Base-by-base conservation (phyloP, 1,140 invertebrate genomes). In the Cydia fagiglandana region DNA sequence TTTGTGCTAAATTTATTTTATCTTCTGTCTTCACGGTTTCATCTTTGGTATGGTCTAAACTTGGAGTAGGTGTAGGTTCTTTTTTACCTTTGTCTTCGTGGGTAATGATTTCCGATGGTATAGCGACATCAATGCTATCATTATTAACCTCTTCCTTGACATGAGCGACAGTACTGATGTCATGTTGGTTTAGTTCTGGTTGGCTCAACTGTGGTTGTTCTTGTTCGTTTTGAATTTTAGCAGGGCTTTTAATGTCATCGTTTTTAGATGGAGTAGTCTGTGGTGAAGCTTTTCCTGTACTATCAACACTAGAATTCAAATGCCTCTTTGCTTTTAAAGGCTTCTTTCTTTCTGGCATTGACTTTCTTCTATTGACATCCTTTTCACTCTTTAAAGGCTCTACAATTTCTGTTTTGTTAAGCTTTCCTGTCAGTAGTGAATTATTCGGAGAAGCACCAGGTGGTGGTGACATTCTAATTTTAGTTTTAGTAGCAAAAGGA, bases 401-500 rank as follows among this genome's bases (percentile, higher is more conserved):
- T 24, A 76, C 30, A 10, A 9, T 30, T 15, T 73, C 64, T 61
- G 38, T 12, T 76, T 77, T 79, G 20, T 64, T 50, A 70, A 73
- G 53, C 10, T 17, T 41, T 75, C 76, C 77, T 12, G 17, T 12
- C 74, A 78, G 73, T 70, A 56, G 7, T 34, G 17, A 20, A 75
- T 82, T 13, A 13, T 45, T 78, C 7, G 76, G 68, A 50, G 76
- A 76, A 47, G 45, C 66, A 77, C 81, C 78, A 34, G 79, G 78
- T 66, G 86, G 74, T 17, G 88, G 89, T 17, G 90, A 90, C 68
- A 81, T 73, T 76, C 86, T 84, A 17, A 89, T 89, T 77, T 86
- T 89, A 20, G 82, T 86, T 83, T 91, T 92, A 7, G 89, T 89
- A 7, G 88, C 87, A 85, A 92, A 92, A 28, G 90, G 90, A 78